Conservation (phyloP, 2,113 vertebrate genomes). For the Empidonax alnorum region DNA sequence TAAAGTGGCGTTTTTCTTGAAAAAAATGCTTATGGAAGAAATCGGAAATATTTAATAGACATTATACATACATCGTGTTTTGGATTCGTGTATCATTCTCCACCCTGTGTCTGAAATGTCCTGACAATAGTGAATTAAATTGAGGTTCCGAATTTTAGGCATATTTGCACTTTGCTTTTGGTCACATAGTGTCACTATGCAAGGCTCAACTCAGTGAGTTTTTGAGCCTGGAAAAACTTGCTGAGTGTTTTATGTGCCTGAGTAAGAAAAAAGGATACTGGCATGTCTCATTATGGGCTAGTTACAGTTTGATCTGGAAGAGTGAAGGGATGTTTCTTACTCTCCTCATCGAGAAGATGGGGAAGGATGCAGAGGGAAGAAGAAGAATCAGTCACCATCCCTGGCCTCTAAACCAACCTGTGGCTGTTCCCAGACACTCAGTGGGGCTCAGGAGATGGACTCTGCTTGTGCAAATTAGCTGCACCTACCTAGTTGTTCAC, state of each 20-base stretch:
- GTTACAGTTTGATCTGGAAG: background rate
- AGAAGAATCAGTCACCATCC: background rate
- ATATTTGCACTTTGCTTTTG: background rate
- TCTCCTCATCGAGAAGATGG: background rate
- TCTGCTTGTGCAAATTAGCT: background rate
- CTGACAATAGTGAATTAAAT: background rate
- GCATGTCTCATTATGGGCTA: background rate
- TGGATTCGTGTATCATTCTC: background rate
- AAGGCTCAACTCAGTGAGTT: background rate
- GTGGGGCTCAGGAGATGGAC: background rate
- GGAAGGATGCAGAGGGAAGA: background rate
- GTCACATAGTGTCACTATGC: accelerated
- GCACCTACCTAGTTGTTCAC: background rate
- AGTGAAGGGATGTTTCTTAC: background rate
- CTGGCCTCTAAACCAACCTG: background rate
- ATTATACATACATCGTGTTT: background rate
- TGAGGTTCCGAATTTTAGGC: background rate
- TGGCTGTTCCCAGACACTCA: background rate
- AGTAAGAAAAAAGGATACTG: background rate
- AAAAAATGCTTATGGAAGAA: background rate
- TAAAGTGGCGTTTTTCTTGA: background rate
- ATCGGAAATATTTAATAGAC: background rate
- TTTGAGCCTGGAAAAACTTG: background rate
- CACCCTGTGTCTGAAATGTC: background rate
- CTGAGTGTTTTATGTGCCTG: background rate